Conservation (phyloP, 2,888 invertebrate species). For the Drosophila leonis region DNA sequence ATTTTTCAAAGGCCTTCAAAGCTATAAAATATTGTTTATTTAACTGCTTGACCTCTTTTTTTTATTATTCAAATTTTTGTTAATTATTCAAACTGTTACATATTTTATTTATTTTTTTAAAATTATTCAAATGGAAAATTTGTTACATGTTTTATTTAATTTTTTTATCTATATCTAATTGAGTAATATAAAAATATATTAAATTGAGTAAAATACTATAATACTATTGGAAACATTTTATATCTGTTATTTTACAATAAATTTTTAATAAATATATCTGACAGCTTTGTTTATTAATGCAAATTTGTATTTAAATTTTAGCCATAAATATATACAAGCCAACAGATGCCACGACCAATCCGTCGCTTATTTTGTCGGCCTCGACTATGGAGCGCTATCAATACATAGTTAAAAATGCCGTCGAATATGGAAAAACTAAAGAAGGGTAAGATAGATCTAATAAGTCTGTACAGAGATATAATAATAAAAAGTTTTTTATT, state of each 20-base stretch:
- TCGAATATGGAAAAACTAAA: slow-evolving; percentile 92
- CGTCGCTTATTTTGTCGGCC: slow-evolving; percentile 97
- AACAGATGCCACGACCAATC: slow-evolving; percentile 99
- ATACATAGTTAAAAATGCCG: slow-evolving; percentile 95
- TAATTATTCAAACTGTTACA: background rate
- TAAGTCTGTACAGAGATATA: too few species aligned
- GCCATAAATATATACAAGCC: slow-evolving; percentile 99
- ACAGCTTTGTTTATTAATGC: background rate
- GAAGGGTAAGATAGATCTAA: slow-evolving; percentile 86
- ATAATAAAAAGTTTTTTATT: background rate
- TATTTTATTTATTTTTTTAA: background rate
- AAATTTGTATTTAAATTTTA: slow-evolving; percentile 86
- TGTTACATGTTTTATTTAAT: background rate
- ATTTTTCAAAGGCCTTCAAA: background rate
- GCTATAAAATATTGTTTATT: background rate
- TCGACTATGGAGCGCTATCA: slow-evolving; percentile 97
- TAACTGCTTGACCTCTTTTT: background rate
- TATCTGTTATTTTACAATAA: too few species aligned
- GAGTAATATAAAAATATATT: background rate
- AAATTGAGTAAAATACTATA: too few species aligned
- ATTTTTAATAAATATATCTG: too few species aligned
- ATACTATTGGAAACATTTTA: too few species aligned
- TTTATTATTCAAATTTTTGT: background rate
- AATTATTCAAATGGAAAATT: background rate
- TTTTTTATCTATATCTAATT: background rate